Conservation (phyloP, 2,113 vertebrate genomes). For the Ondatra zibethicus region DNA sequence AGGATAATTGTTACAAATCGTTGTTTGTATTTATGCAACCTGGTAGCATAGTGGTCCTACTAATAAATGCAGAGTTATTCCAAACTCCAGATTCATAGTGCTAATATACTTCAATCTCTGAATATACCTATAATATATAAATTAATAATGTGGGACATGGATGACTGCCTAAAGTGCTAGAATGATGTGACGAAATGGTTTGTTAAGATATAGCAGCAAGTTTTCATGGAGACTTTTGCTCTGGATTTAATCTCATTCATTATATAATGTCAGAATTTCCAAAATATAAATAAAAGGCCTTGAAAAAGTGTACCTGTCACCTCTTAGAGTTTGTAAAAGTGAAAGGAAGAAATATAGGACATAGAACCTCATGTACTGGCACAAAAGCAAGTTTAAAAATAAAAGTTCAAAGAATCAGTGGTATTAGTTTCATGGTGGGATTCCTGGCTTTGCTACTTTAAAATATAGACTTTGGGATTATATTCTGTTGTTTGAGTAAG, state of each 20-base stretch:
- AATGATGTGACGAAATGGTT: not conserved
- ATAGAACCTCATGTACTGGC: slow-evolving; percentile 22
- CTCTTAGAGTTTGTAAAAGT: slow-evolving; percentile 35
- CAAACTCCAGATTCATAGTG: not conserved
- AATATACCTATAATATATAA: not conserved
- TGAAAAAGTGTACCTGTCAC: not conserved
- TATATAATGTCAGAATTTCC: slow-evolving; percentile 8
- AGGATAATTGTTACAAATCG: not conserved
- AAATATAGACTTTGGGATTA: slow-evolving; percentile 22
- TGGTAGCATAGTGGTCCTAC: not conserved
- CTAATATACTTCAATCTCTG: not conserved
- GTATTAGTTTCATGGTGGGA: slow-evolving; percentile 20
- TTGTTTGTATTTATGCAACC: not conserved
- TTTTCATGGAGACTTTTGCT: slow-evolving; percentile 10
- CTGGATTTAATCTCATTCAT: slow-evolving; percentile 44
- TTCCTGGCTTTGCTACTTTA: not conserved
- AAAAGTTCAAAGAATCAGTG: slow-evolving; percentile 64
- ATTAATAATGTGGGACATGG: not conserved
- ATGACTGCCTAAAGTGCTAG: not conserved
- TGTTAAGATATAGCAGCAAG: not conserved
- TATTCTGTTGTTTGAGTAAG: slow-evolving; percentile 41
- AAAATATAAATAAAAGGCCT: not conserved
- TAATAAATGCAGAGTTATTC: not conserved
- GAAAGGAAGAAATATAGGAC: slow-evolving; percentile 54
- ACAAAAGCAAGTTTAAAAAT: slow-evolving; percentile 75